Conservation (phyloP, 2,888 invertebrate genomes). For the Pristionchus arcanus region DNA sequence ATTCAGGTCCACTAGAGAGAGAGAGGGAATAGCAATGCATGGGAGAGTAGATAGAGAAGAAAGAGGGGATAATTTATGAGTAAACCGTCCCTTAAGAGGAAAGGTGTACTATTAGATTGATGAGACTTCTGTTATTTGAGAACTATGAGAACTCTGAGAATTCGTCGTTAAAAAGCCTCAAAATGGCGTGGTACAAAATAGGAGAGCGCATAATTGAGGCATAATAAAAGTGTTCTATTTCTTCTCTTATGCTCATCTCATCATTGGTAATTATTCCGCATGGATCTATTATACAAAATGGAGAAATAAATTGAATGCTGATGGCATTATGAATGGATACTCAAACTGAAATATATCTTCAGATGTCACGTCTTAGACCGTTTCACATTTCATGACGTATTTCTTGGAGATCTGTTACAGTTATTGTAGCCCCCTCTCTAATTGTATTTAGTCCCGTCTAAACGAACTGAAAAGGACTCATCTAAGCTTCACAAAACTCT, state of each 20-base stretch:
- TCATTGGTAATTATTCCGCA: constrained; percentile 8
- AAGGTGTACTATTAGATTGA: neutral
- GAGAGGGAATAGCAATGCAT: constrained; percentile 1
- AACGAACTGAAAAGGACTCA: neutral
- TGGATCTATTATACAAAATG: constrained; percentile 8
- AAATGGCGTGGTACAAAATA: neutral
- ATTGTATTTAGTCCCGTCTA: neutral
- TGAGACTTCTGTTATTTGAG: neutral
- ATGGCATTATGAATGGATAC: neutral
- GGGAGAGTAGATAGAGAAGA: neutral
- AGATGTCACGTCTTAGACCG: neutral
- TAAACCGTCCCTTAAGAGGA: neutral
- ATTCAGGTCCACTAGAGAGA: neutral
- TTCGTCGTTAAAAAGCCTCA: neutral
- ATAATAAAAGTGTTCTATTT: constrained; percentile 8
- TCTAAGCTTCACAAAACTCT: neutral
- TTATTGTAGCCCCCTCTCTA: neutral
- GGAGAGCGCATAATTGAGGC: neutral
- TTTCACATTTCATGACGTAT: neutral
- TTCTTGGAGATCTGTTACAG: neutral
- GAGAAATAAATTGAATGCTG: neutral
- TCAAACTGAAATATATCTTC: neutral
- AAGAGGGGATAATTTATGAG: constrained; percentile 23
- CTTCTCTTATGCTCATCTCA: neutral
- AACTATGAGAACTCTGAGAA: neutral